Evolutionary conservation across 1,140 invertebrate species (phyloP), one percentile per base, ranked within the genome.

Genomic region (Drosophila sucinea): DNA sequence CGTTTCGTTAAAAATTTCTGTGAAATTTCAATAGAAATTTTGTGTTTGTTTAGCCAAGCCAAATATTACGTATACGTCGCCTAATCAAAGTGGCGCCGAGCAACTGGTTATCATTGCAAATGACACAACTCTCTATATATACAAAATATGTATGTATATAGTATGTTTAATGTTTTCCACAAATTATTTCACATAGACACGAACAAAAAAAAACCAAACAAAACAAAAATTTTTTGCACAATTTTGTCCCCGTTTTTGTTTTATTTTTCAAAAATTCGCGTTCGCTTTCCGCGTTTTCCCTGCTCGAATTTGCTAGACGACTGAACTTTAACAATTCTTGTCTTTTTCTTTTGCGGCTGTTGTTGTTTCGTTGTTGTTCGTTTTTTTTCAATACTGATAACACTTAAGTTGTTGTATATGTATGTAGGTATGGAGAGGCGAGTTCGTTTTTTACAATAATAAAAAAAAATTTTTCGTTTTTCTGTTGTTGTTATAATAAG

Each of bases 351-450:
- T 51, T 51, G 44, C 27, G 44, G 44, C 27, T 51, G 44, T 25
- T 57, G 64, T 44, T 73, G 44, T 61, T 29, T 44, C 33, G 60
- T 69, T 60, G 38, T 60, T 70, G 47, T 60, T 70, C 72, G 58
- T 65, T 66, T 69, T 79, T 79, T 68, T 72, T 62, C 71, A 86
- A 87, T 86, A 86, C 83, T 86, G 83, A 86, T 86, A 86, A 80
- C 85, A 51, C 23, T 41, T 51, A 10, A 51, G 44, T 51, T 8
- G 44, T 27, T 38, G 35, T 38, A 11, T 38, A 38, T 38, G 11
- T 10, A 11, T 4, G 25, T 17, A 41, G 0, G 40, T 51, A 27
- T 51, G 44, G 44, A 51, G 44, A 25, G 44, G 44, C 44, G 44
- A 51, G 25, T 51, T 51, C 44, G 44, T 47, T 23, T 25, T 47